Base-by-base conservation (phyloP, 2,113 vertebrate genomes). In the Ciconia stormi region DNA sequence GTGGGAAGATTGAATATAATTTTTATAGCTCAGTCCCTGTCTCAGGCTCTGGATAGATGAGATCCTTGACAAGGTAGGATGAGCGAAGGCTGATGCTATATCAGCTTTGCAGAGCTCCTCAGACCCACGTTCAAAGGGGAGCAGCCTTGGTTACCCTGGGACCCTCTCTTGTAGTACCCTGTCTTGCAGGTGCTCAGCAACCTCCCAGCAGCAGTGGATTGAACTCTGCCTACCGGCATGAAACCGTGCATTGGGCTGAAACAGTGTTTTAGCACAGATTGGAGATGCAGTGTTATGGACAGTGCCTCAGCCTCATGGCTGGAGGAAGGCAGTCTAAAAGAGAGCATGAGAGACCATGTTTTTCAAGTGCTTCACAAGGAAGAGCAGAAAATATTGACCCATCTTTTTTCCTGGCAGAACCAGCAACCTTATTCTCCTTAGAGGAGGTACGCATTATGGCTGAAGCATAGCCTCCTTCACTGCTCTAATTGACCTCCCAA, bases 381-480 rank as follows among this genome's bases (percentile, higher is more conserved):
- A 93, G 36, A 89, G 18, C 34, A 79, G 38, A 47, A 94, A 91
- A 95, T 87, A 95, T 87, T 74, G 81, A 79, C 70, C 65, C 55
- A 56, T 82, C 65, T 13, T 71, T 94, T 93, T 91, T 73, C 65
- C 65, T 90, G 69, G 56, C 65, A 82, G 73, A 95, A 46, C 17
- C 16, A 80, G 36, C 34, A 80, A 34, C 63, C 20, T 84, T 73
- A 38, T 82, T 92, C 42, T 87, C 42, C 42, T 42, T 55, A 63
- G 55, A 89, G 52, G 21, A 94, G 55, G 29, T 29, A 49, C 72
- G 38, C 29, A 40, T 67, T 79, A 50, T 14, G 89, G 69, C 81
- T 61, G 69, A 95, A 47, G 34, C 38, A 40, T 50, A 79, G 11
- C 56, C 32, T 87, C 19, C 46, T 26, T 84, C 56, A 9, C 23